Evolutionary conservation across 2,888 invertebrate species (phyloP), one percentile per base, ranked within the genome.

Genomic region (Arge pagana): DNA sequence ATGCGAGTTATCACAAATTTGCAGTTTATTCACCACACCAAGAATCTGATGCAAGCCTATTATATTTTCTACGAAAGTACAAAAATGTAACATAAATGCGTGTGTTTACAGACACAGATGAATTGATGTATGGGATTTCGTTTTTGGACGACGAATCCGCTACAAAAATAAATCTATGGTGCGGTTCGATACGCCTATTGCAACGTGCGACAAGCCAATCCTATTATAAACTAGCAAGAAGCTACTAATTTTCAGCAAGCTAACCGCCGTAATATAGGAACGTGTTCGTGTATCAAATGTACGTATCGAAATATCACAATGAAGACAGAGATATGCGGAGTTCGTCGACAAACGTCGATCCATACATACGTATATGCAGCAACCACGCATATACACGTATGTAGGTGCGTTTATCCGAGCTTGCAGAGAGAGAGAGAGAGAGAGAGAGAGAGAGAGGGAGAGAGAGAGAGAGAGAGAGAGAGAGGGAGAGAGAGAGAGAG

Each of bases 1-100:
- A 70, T 70, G 65, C 74, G 67, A 71, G 65, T 75, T 71, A 70
- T 74, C 70, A 74, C 71, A 72, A 71, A 61, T 73, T 72, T 73
- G 71, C 71, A 74, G 70, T 76, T 75, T 75, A 76, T 76, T 76
- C 65, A 73, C 68, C 71, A 76, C 72, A 73, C 69, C 67, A 65
- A 74, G 69, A 75, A 73, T 33, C 68, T 66, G 67, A 70, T 70
- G 69, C 63, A 70, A 64, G 52, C 57, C 52, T 42, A 40, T 42
- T 57, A n/a, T n/a, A n/a, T 24, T 18, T n/a, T 30, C 42, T 42
- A 42, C 42, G 42, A 30, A 42, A 42, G 42, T 42, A 42, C 33
- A 45, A 33, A 45, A 43, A 45, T 18, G n/a, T 26, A 30, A 7
- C 15, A 13, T 42, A 42, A 42, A 42, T 42, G 42, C 42, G 30